Conservation (phyloP, 2,797 vertebrate species). For the Martes flavigula region DNA sequence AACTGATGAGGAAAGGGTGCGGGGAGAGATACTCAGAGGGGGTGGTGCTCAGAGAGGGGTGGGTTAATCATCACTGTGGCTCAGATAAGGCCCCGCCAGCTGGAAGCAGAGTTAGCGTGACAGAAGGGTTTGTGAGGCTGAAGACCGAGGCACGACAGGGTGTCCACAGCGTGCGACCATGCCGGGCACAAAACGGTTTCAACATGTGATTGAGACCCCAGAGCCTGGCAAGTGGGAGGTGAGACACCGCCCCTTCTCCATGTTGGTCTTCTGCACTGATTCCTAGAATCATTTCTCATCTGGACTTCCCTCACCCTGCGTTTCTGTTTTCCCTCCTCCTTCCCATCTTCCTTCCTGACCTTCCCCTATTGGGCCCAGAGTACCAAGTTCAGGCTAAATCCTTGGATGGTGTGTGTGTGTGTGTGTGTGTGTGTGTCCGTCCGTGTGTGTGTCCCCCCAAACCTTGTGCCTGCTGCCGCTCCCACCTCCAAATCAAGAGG, state of each 20-base stretch:
- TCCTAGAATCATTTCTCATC: neutral
- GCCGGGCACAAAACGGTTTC: conserved; percentile 60
- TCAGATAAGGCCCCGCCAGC: conserved; percentile 55
- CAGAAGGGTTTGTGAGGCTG: conserved; percentile 9
- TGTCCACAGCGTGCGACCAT: conserved; percentile 17
- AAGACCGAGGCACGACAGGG: neutral
- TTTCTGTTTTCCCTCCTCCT: neutral
- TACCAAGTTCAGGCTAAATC: neutral
- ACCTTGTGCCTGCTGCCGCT: neutral
- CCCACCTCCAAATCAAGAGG: neutral
- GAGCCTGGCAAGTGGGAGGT: conserved; percentile 77
- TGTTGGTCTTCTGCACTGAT: neutral
- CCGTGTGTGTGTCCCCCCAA: neutral
- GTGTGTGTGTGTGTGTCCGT: neutral
- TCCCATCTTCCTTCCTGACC: too few relatives aligned
- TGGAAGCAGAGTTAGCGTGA: conserved; percentile 14
- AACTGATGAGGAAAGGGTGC: neutral
- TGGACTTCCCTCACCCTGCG: neutral
- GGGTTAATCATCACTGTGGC: conserved; percentile 68
- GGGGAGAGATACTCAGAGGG: neutral
- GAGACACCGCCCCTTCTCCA: neutral
- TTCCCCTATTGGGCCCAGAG: neutral
- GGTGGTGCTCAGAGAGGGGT: conserved; percentile 11
- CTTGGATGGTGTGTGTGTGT: neutral
- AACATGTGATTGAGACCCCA: conserved; percentile 70